These are phyloP conservation scores for Drosophila littoralis DNA, from an alignment of 1,140 invertebrate genomes.

Conservation along the genomic window DNA sequence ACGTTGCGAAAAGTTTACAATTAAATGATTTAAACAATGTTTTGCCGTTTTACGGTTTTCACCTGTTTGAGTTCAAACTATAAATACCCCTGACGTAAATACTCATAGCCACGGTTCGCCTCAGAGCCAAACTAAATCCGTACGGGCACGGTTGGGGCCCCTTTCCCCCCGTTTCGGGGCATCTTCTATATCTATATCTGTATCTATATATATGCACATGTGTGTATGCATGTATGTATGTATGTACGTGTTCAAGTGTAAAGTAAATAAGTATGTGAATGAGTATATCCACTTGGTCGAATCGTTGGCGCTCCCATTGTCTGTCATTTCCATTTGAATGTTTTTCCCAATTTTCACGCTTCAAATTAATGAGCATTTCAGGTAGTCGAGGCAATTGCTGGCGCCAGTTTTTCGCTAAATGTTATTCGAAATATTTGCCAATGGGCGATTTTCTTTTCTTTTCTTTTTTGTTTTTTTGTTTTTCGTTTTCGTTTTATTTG, in stretches of 20 bases:
- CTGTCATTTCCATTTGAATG: slow-evolving; percentile 60
- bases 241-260: background rate
- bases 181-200: slow-evolving; percentile 29
- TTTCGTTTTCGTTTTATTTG: slow-evolving; percentile 31
- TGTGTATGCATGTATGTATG: background rate
- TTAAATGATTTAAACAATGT: slow-evolving; percentile 82
- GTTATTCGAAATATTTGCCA: slow-evolving; percentile 76
- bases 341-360: slow-evolving; percentile 67
- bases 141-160: background rate
- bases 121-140: slow-evolving; percentile 18
- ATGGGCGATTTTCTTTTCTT: slow-evolving; percentile 17
- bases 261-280: slow-evolving; percentile 6
- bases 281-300: slow-evolving; percentile 9
- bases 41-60: slow-evolving; percentile 78
- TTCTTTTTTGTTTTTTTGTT: background rate
- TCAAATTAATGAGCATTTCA: slow-evolving; percentile 73
- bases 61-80: slow-evolving; percentile 80
- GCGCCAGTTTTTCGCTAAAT: slow-evolving; percentile 74
- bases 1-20: slow-evolving; percentile 65
- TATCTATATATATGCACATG: background rate
- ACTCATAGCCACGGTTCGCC: slow-evolving; percentile 63
- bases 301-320: slow-evolving; percentile 26
- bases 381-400: slow-evolving; percentile 64
- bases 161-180: background rate
- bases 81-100: slow-evolving; percentile 78